Percentiles rank a stretch among this genome's conserved stretches.
phyloP scores from a whole-genome alignment of 2,113 vertebrate species.

The Psephotus haematonotus region DNA sequence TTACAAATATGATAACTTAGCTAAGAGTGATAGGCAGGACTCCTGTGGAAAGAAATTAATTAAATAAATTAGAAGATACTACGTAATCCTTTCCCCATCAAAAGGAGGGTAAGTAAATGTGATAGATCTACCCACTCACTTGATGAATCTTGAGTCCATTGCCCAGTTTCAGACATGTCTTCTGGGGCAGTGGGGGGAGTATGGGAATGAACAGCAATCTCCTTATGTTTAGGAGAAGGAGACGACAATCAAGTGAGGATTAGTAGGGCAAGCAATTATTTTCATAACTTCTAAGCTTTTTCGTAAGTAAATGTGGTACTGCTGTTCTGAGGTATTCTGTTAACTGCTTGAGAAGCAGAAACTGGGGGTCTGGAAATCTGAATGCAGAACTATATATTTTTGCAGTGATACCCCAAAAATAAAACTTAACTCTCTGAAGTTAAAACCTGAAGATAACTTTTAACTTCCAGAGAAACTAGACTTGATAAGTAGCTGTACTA shows the following conservation, averaged over 20 bases:
- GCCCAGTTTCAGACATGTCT: not conserved
- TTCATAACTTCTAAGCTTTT: not conserved
- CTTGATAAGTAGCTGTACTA: not conserved
- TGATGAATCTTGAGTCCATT: not conserved
- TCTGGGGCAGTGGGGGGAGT: not conserved
- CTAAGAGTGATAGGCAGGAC: not conserved
- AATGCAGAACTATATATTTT: not conserved
- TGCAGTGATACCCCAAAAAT: not conserved
- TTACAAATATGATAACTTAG: not conserved
- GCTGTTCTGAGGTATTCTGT: not conserved
- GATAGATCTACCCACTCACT: not conserved
- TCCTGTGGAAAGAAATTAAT: not conserved
- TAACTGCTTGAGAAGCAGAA: not conserved
- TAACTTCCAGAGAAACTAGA: not conserved
- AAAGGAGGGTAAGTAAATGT: not conserved
- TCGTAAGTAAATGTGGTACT: accelerated
- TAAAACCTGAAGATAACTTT: not conserved
- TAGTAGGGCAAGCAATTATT: not conserved
- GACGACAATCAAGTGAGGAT: not conserved
- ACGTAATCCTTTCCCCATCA: not conserved
- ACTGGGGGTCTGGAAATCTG: not conserved
- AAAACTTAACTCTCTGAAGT: not conserved
- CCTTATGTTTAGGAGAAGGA: not conserved
- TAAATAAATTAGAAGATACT: not conserved
- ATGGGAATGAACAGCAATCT: not conserved